phyloP scores from a whole-genome alignment of 2,888 invertebrate species.

The Synergus itoensis region DNA sequence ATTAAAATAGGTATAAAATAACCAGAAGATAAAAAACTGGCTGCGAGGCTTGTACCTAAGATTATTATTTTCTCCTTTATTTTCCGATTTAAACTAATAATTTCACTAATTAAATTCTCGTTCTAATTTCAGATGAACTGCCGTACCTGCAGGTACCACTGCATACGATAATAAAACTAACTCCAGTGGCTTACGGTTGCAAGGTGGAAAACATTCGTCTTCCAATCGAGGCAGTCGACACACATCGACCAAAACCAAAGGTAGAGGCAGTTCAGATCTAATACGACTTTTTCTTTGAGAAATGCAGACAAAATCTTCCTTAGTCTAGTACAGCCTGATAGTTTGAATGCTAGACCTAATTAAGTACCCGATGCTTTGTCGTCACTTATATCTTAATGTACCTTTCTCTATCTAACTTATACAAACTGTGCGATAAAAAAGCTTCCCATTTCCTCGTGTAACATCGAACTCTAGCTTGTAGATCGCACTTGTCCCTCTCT shows the following conservation, averaged over 20 bases:
- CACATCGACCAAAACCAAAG: slow-evolving; percentile 95
- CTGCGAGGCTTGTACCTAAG: too few species aligned
- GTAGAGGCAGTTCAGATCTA: slow-evolving; percentile 78
- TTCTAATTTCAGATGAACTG: slow-evolving; percentile 85
- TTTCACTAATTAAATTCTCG: background rate
- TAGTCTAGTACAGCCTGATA: slow-evolving; percentile 28
- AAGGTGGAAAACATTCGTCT: slow-evolving; percentile 96
- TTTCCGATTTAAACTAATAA: background rate
- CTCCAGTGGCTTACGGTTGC: slow-evolving; percentile 99
- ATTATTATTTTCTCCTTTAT: too few species aligned
- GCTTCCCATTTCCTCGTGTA: slow-evolving; percentile 49
- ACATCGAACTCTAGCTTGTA: slow-evolving; percentile 49
- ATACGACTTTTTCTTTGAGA: slow-evolving; percentile 38
- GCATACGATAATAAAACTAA: slow-evolving; percentile 97
- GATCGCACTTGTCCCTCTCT: slow-evolving; percentile 35
- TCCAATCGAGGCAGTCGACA: slow-evolving; percentile 96
- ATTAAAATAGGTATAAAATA: too few species aligned
- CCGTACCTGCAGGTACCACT: slow-evolving; percentile 94
- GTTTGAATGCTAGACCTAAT: slow-evolving; percentile 60
- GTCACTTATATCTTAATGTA: slow-evolving; percentile 64
- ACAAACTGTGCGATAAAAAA: background rate
- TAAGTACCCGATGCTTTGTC: slow-evolving; percentile 57
- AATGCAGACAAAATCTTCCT: slow-evolving; percentile 12
- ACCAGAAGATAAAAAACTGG: too few species aligned
- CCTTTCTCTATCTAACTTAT: slow-evolving; percentile 45